Evolutionary conservation across 2,113 vertebrate species (phyloP).

Genomic region (Erythrocercus mccallii): DNA sequence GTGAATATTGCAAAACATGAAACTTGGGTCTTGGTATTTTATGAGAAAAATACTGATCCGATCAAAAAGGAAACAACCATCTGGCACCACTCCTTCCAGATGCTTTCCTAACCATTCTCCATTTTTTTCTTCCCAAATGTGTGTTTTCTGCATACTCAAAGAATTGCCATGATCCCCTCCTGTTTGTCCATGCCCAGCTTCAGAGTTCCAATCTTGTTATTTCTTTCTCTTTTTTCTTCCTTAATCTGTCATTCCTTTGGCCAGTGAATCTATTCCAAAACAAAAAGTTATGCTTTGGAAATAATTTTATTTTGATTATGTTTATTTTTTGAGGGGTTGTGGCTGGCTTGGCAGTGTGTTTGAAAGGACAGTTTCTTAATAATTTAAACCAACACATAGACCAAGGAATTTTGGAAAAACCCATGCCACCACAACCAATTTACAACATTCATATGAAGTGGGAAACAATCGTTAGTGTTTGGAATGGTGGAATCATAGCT

Average conservation of each 20-base stretch:
- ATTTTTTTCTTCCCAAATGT: background rate
- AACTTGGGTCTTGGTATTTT: background rate
- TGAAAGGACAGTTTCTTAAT: background rate
- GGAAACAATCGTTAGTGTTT: background rate
- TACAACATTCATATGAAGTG: background rate
- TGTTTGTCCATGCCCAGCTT: background rate
- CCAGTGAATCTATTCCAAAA: background rate
- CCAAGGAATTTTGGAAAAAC: background rate
- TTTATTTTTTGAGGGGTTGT: background rate
- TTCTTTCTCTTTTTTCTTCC: background rate
- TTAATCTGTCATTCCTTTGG: background rate
- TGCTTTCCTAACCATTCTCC: background rate
- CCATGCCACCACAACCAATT: background rate
- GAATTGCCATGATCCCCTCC: background rate
- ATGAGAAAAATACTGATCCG: background rate
- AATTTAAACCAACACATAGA: background rate
- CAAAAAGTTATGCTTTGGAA: background rate
- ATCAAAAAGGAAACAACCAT: background rate
- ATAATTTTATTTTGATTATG: background rate
- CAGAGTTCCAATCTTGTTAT: background rate
- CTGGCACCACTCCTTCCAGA: background rate
- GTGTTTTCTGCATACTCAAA: background rate
- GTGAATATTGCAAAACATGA: conserved; percentile 32
- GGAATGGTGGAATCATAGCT: background rate
- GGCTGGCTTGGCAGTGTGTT: background rate